phyloP scores from a whole-genome alignment of 2,888 invertebrate genomes.

The Dryococelus australis region DNA sequence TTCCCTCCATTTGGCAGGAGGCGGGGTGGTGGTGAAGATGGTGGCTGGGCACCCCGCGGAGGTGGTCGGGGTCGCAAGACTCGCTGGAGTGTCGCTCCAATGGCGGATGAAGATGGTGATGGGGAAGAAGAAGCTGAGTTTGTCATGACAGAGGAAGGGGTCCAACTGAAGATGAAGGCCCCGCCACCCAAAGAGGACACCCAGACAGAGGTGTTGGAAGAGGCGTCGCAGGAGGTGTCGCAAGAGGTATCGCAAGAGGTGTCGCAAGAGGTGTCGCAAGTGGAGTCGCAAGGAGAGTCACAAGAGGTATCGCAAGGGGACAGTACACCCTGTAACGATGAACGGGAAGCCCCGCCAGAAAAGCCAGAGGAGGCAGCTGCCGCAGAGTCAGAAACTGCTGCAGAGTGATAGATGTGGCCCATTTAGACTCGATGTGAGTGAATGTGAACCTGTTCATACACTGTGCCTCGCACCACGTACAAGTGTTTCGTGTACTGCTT shows the following conservation, averaged over 20 bases:
- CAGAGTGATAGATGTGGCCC: neutral
- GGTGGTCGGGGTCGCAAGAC: slow-evolving; percentile 49
- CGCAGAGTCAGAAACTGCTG: slow-evolving; percentile 26
- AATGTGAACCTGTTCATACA: slow-evolving; percentile 7
- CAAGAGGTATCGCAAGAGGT: neutral
- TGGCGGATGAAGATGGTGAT: neutral
- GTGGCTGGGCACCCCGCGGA: slow-evolving; percentile 46
- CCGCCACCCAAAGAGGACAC: neutral
- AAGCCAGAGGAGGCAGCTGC: slow-evolving; percentile 20
- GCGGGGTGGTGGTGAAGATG: slow-evolving; percentile 26
- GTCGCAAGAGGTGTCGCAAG: neutral
- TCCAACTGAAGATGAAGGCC: slow-evolving; percentile 44
- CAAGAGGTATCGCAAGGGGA: slow-evolving; percentile 35
- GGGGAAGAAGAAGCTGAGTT: neutral
- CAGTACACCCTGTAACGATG: slow-evolving; percentile 40
- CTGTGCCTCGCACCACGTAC: neutral
- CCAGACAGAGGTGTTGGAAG: neutral
- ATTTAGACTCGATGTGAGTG: slow-evolving; percentile 17
- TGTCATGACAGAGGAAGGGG: slow-evolving; percentile 54
- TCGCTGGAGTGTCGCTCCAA: slow-evolving; percentile 52
- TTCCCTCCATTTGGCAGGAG: slow-evolving; percentile 39
- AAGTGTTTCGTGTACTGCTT: neutral
- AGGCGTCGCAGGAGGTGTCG: neutral
- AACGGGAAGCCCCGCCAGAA: slow-evolving; percentile 23
- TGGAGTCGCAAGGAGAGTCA: no score